phyloP scores from a whole-genome alignment of 2,113 vertebrate genomes.

The Puffinus mauretanicus region DNA sequence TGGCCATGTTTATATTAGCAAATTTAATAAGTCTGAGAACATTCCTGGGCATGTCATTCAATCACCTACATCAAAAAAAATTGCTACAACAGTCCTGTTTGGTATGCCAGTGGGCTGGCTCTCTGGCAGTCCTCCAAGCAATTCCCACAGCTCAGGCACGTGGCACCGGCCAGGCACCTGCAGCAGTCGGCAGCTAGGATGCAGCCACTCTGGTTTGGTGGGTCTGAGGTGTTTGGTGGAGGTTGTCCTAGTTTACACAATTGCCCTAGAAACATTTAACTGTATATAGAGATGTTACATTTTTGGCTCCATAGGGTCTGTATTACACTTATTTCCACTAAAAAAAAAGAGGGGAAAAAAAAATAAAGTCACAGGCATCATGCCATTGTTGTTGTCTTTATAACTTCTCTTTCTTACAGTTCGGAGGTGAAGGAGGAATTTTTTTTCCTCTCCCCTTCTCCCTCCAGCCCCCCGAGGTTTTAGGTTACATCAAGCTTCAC shows the following conservation, averaged over 20 bases:
- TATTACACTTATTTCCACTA: background rate
- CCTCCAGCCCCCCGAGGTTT: fast-evolving
- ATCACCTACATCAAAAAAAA: background rate
- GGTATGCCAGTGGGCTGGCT: background rate
- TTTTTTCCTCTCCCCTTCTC: no score
- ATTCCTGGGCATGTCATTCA: background rate
- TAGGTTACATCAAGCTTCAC: background rate
- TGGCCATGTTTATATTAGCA: background rate
- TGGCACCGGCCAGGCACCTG: no score
- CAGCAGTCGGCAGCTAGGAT: background rate
- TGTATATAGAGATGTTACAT: background rate
- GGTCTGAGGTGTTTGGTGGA: background rate
- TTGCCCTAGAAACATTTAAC: background rate
- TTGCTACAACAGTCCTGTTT: background rate
- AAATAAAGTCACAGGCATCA: background rate
- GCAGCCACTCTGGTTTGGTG: background rate
- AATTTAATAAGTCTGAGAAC: background rate
- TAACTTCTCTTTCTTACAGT: background rate
- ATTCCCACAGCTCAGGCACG: background rate
- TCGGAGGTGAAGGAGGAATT: background rate
- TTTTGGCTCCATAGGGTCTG: background rate
- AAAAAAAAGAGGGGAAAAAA: no score
- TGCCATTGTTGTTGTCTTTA: background rate
- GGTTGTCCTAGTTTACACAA: background rate
- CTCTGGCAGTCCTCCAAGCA: background rate